Percentiles rank a stretch among this genome's conserved stretches.
Conservation (phyloP, 2,888 invertebrate species). For the Stegana nigrithorax region DNA sequence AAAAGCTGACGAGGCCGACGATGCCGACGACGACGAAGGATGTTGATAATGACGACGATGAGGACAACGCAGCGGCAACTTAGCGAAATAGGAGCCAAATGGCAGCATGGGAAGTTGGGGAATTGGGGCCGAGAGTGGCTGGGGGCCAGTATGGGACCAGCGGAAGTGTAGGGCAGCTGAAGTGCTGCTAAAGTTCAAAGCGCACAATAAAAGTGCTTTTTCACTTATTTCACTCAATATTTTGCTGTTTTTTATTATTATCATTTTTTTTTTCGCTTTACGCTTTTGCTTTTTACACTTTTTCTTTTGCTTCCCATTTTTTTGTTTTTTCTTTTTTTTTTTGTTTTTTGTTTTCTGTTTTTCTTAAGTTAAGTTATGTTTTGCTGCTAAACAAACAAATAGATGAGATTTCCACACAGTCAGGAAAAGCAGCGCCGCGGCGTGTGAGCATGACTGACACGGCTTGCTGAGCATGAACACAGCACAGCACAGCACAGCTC, state of each 20-base stretch:
- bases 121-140: not conserved
- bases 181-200: slow-evolving; percentile 14
- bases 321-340: no score
- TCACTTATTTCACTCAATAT: slow-evolving; percentile 18
- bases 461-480: slow-evolving; percentile 58
- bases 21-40: not conserved
- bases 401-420: slow-evolving; percentile 48
- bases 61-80: not conserved
- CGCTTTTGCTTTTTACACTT: not conserved
- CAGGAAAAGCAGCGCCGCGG: slow-evolving; percentile 43
- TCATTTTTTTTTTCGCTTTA: not conserved
- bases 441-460: slow-evolving; percentile 58
- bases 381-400: slow-evolving; percentile 41
- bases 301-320: no score
- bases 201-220: slow-evolving; percentile 16
- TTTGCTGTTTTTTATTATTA: not conserved
- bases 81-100: not conserved
- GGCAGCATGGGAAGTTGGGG: not conserved
- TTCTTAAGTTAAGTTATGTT: not conserved
- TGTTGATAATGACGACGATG: no score
- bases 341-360: not conserved
- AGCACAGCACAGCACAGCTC: no score
- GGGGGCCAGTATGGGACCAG: no score
- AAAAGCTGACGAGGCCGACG: no score
- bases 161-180: not conserved